Conservation (phyloP, 2,797 vertebrate genomes). For the Clarias platycephalus region DNA sequence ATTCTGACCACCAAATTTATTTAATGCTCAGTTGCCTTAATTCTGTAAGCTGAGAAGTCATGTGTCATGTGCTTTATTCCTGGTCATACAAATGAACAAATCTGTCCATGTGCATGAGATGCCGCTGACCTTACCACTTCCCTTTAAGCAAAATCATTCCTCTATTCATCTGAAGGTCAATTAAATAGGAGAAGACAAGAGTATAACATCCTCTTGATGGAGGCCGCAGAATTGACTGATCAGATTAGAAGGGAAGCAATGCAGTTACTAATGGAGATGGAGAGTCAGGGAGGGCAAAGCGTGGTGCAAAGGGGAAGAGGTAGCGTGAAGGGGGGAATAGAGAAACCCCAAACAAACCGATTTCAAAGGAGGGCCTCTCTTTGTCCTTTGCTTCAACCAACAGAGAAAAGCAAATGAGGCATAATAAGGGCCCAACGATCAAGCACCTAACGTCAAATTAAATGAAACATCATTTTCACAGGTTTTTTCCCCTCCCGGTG, state of each 20-base stretch:
- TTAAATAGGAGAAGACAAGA: slow-evolving; percentile 63
- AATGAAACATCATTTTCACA: slow-evolving; percentile 79
- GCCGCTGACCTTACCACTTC: slow-evolving; percentile 70
- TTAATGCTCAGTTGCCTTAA: neutral
- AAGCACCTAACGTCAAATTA: slow-evolving; percentile 76
- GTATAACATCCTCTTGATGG: slow-evolving; percentile 58
- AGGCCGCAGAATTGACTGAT: slow-evolving; percentile 62
- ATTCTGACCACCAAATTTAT: neutral
- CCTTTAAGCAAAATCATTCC: slow-evolving; percentile 51
- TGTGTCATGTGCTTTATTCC: slow-evolving; percentile 8
- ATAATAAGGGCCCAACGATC: slow-evolving; percentile 81
- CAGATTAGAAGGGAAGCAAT: slow-evolving; percentile 64
- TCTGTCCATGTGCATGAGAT: slow-evolving; percentile 64
- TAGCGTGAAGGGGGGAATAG: slow-evolving; percentile 50
- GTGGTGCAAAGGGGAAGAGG: slow-evolving; percentile 25
- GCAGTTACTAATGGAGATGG: slow-evolving; percentile 65
- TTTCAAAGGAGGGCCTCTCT: slow-evolving; percentile 77
- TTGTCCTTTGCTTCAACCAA: slow-evolving; percentile 74
- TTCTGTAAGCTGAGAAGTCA: neutral
- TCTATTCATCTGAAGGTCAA: slow-evolving; percentile 57
- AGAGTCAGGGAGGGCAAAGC: slow-evolving; percentile 54
- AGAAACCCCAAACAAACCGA: slow-evolving; percentile 75
- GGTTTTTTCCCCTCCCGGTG: slow-evolving; percentile 56
- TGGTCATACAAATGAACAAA: slow-evolving; percentile 54
- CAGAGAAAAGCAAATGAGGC: slow-evolving; percentile 77